Base-by-base conservation (phyloP, 2,113 vertebrate species). In the Pongo abelii region DNA sequence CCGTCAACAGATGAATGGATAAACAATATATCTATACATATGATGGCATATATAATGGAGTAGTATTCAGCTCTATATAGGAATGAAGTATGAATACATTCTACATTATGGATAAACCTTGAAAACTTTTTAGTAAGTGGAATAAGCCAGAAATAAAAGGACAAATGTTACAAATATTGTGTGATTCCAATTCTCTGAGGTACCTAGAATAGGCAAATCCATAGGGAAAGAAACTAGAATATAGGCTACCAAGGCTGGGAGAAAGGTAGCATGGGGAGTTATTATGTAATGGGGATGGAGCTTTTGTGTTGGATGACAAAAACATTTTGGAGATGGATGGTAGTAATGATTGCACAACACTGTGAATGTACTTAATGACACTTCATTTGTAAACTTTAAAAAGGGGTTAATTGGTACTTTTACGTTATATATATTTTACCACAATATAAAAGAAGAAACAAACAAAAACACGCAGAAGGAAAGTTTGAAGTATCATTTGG, bases 321-420 rank as follows among this genome's bases (percentile, higher is more conserved):
- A 64, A 64, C 3, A 2, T 40, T 30, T 64, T 89, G 20, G 50
- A 43, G 20, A 4, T 9, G 0, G 12, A 3, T 23, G 1, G 23
- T 4, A 20, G 43, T 43, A 1, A 69, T 84, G 4, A 14, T 8
- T 43, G 1, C 3, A 30, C 22, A n/a, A 2, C 3, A 0, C 2
- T 40, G 27, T 8, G 12, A 67, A 18, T 32, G 27, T 14, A 4
- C 69, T 64, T 32, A 20, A 18, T 67, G 23, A 2, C 22, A 40
- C 83, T 48, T 30, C 77, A 25, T 86, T n/a, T 57, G 5, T 30
- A 12, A 11, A n/a, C 27, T 67, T 64, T 30, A 64, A 67, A 85
- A 59, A 67, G 30, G 14, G 27, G 18, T n/a, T 64, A 48, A 52
- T 10, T 59, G 64, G 20, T 38, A 43, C n/a, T 43, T 84, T 59